Conservation (phyloP, 1,140 invertebrate species). For the Pseudomyrmex dendroicus region DNA sequence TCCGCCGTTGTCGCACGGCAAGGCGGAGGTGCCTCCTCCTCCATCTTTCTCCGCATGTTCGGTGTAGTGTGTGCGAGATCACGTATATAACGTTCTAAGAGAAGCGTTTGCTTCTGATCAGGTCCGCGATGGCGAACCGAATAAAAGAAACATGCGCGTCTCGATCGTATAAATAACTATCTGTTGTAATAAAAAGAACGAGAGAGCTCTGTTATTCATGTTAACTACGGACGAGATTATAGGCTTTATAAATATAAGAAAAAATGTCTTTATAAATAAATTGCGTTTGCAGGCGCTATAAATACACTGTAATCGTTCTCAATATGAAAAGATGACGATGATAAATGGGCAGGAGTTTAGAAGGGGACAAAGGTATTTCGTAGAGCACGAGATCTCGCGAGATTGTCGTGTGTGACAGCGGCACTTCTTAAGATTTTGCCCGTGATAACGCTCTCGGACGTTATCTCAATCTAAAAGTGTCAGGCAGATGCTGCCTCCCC, state of each 20-base stretch:
- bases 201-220: too few species aligned
- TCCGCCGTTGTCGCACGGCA: background rate
- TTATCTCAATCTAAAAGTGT: slow-evolving; percentile 37
- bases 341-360: background rate
- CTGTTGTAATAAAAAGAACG: too few species aligned
- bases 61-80: background rate
- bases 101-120: background rate
- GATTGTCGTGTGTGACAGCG: background rate
- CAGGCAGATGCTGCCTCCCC: slow-evolving; percentile 26
- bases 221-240: too few species aligned
- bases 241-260: too few species aligned
- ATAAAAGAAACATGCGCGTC: background rate
- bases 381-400: background rate
- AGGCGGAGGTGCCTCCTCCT: background rate
- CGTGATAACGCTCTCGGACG: background rate
- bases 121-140: background rate
- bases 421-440: background rate
- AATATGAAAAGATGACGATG: background rate
- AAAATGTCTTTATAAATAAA: background rate
- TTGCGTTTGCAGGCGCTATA: background rate
- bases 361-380: background rate
- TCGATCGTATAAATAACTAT: too few species aligned
- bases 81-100: background rate
- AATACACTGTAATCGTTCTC: background rate
- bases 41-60: background rate